Conservation (phyloP, 2,113 vertebrate genomes). For the Craseonycteris thonglongyai region DNA sequence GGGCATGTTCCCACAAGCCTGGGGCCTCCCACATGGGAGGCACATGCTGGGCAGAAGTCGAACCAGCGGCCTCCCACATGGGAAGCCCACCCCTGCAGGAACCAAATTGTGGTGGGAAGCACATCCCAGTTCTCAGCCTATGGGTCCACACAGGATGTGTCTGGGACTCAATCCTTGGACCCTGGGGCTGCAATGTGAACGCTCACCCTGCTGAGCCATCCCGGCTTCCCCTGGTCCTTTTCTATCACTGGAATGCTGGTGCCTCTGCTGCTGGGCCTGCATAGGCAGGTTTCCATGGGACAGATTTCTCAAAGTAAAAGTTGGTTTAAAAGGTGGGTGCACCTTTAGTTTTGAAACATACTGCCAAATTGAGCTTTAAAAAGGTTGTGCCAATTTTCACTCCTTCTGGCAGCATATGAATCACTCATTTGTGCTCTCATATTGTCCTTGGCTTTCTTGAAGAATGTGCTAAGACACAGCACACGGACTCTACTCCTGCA, state of each 20-base stretch:
- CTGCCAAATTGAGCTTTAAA: constrained; percentile 13
- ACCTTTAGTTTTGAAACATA: constrained; percentile 21
- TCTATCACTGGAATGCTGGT: not conserved
- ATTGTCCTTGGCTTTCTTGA: not conserved
- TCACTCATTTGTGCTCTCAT: not conserved
- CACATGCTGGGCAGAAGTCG: no score
- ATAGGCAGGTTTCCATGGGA: not conserved
- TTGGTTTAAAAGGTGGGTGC: not conserved
- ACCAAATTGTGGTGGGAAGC: no score
- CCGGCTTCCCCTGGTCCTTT: no score
- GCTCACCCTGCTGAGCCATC: no score
- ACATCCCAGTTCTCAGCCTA: no score
- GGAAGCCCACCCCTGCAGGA: no score
- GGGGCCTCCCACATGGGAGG: no score
- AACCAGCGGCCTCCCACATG: no score
- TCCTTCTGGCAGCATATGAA: constrained; percentile 1
- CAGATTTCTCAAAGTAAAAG: not conserved
- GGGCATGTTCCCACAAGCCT: no score
- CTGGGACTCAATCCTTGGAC: no score
- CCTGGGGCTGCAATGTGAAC: no score
- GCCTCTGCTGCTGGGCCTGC: not conserved
- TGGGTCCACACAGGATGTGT: no score
- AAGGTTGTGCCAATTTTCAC: constrained; percentile 8
- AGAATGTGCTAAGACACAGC: not conserved
- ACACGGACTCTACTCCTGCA: not conserved